Percentiles rank a stretch among this genome's conserved stretches.
Conservation (phyloP, 2,888 invertebrate species). For the Cactoblastis cactorum region DNA sequence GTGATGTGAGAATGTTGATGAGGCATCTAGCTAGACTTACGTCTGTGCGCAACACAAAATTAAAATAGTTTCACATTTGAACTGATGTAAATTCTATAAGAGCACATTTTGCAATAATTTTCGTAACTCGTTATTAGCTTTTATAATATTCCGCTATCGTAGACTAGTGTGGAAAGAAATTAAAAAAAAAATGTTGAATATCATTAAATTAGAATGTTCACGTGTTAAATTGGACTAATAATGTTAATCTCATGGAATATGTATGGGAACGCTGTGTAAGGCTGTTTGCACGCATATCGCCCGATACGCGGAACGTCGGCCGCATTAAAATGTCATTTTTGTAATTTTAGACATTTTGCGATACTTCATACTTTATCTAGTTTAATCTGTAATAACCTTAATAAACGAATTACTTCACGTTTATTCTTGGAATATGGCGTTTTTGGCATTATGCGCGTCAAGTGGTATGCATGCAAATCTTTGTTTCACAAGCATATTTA, state of each 20-base stretch:
- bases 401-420: neutral
- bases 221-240: slow-evolving; percentile 36
- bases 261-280: slow-evolving; percentile 29
- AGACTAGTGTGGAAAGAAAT: slow-evolving; percentile 43
- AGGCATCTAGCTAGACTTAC: neutral
- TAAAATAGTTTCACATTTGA: slow-evolving; percentile 25
- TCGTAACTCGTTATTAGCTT: slow-evolving; percentile 61
- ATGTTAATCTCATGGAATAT: slow-evolving; percentile 31
- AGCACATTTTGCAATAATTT: slow-evolving; percentile 51
- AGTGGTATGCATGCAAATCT: slow-evolving; percentile 8
- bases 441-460: neutral
- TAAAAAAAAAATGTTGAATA: slow-evolving; percentile 28
- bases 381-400: neutral
- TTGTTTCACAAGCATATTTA: slow-evolving; percentile 14
- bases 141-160: slow-evolving; percentile 61
- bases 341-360: neutral
- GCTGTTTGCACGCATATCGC: slow-evolving; percentile 26
- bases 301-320: slow-evolving; percentile 11
- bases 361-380: neutral
- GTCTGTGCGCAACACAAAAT: slow-evolving; percentile 13
- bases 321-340: neutral
- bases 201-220: slow-evolving; percentile 32
- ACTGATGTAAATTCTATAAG: slow-evolving; percentile 30
- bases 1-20: no score
- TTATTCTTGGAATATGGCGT: neutral